A percentile compares a stretch with the other conserved stretches of the same genome.
Conservation (phyloP, 2,888 invertebrate species). For the Drosophila tanythrix region DNA sequence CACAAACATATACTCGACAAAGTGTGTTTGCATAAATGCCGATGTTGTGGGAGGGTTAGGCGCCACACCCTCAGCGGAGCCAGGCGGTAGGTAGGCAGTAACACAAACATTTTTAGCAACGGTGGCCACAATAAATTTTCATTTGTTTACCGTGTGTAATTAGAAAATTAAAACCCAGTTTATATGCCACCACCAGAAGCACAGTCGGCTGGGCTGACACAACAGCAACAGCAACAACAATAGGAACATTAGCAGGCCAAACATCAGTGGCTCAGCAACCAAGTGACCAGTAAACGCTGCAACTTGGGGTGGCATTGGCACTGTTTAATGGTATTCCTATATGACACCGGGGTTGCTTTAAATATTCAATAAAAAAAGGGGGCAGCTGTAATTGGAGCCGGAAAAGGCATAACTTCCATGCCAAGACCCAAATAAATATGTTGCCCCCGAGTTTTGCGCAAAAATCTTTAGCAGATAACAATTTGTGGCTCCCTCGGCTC, state of each 20-base stretch:
- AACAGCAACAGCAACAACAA: conserved; percentile 24
- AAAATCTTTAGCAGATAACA: conserved; percentile 32
- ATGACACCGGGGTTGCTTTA: conserved; percentile 31
- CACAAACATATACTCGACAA: neutral
- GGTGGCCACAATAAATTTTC: conserved; percentile 75
- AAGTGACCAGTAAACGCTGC: conserved; percentile 57
- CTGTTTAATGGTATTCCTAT: conserved; percentile 19
- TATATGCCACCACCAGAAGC: conserved; percentile 58
- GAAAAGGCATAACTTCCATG: conserved; percentile 9
- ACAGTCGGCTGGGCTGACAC: neutral
- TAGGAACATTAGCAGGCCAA: conserved; percentile 42
- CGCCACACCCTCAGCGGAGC: conserved; percentile 22
- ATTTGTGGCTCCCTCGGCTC: conserved; percentile 37
- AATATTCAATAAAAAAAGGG: conserved; percentile 27
- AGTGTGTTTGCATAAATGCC: conserved; percentile 64
- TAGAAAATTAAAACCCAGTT: conserved; percentile 81
- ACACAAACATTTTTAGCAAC: conserved; percentile 41
- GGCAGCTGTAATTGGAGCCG: conserved; percentile 5
- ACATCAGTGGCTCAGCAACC: conserved; percentile 34
- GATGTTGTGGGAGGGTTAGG: conserved; percentile 25
- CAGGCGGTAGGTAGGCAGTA: conserved; percentile 25
- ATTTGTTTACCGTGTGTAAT: conserved; percentile 79
- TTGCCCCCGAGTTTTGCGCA: neutral
- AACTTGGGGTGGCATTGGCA: conserved; percentile 19
- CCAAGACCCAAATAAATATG: conserved; percentile 3